Conservation (phyloP, 2,888 invertebrate genomes). For the Disparrhopalites patrizii region DNA sequence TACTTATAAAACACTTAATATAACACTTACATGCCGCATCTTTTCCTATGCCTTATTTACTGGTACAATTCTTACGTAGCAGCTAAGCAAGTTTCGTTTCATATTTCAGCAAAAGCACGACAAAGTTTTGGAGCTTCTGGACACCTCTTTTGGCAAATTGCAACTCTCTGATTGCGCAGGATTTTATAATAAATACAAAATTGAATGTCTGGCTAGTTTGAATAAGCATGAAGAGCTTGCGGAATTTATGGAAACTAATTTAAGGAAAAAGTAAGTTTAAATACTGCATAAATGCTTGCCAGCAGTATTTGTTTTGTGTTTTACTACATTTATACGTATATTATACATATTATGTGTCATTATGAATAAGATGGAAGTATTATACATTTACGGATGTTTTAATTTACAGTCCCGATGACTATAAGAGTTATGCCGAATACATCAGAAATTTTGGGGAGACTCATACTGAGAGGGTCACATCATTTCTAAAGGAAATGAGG, state of each 20-base stretch:
- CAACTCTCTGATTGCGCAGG: constrained; percentile 26
- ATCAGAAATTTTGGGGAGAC: constrained; percentile 28
- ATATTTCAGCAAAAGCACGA: constrained; percentile 71
- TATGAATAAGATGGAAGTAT: too few relatives aligned
- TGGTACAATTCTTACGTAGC: too few relatives aligned
- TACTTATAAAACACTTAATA: too few relatives aligned
- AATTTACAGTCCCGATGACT: constrained; percentile 23
- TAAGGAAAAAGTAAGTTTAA: constrained; percentile 31
- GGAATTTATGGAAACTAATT: constrained; percentile 26
- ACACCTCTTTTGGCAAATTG: constrained; percentile 62
- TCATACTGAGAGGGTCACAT: constrained; percentile 22
- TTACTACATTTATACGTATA: not conserved
- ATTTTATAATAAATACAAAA: constrained; percentile 32
- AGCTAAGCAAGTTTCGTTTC: too few relatives aligned
- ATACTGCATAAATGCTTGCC: too few relatives aligned
- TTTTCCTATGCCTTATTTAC: too few relatives aligned
- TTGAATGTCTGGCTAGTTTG: constrained; percentile 25
- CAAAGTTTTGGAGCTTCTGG: constrained; percentile 75
- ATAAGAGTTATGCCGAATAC: constrained; percentile 31
- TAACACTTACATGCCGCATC: too few relatives aligned
- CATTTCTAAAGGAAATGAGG: constrained; percentile 24
- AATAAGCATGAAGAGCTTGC: constrained; percentile 28
- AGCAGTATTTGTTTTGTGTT: not conserved
- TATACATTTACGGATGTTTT: too few relatives aligned
- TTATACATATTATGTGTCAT: not conserved